Conservation (phyloP, 2,113 vertebrate species). For the Oryzias melastigma region DNA sequence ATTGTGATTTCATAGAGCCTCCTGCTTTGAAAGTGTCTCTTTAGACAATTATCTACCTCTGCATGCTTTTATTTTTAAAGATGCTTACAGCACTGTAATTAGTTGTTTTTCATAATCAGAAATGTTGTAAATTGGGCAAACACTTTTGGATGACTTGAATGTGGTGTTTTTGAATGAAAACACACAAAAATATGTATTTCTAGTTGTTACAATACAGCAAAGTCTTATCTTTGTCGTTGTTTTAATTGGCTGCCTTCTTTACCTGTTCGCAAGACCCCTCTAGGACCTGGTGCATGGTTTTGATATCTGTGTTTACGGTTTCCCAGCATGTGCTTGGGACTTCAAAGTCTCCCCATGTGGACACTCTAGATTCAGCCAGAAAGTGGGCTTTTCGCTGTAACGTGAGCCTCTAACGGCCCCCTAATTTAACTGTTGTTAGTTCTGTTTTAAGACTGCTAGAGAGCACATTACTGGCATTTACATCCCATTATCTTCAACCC, state of each 20-base stretch:
- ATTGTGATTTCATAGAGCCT: not conserved
- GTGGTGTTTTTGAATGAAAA: not conserved
- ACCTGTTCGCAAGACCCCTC: not conserved
- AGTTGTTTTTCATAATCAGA: not conserved
- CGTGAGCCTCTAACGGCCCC: constrained; percentile 10
- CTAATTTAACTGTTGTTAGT: not conserved
- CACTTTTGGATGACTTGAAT: not conserved
- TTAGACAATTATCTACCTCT: not conserved
- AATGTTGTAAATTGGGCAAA: not conserved
- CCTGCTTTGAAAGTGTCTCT: no score
- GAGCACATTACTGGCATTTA: not conserved
- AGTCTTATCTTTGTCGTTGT: no score
- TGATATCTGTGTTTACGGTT: constrained; percentile 1
- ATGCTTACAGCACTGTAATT: not conserved
- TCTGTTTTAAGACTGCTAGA: not conserved
- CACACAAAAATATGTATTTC: not conserved
- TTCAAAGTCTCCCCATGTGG: constrained; percentile 2
- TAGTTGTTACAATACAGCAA: no score
- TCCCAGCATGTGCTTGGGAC: not conserved
- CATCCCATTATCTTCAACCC: not conserved
- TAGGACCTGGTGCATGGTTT: not conserved
- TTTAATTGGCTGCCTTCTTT: not conserved
- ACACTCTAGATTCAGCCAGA: not conserved
- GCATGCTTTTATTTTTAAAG: constrained; percentile 5
- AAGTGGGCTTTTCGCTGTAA: constrained; percentile 6